These are phyloP conservation scores for Adelphocoris suturalis DNA, from an alignment of 2,888 invertebrate species.

Conservation along the genomic window DNA sequence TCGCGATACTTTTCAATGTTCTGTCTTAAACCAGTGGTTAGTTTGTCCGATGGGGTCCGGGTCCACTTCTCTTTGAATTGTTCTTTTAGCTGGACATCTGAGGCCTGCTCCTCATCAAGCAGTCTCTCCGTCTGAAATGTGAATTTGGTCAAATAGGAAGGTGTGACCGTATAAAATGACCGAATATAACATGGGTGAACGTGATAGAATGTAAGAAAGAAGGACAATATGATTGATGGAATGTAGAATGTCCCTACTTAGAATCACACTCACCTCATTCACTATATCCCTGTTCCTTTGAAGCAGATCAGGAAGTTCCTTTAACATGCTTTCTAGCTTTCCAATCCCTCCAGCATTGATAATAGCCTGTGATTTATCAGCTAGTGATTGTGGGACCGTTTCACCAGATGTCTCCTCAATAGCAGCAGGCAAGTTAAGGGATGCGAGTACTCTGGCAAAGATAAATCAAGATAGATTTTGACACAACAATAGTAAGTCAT, in stretches of 20 bases:
- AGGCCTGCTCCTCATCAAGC: conserved; percentile 93
- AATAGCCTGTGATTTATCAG: conserved; percentile 90
- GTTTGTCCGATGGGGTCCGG: conserved; percentile 90
- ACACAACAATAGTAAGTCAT: no score
- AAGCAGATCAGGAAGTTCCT: conserved; percentile 93
- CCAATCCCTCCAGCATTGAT: conserved; percentile 83
- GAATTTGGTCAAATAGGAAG: neutral
- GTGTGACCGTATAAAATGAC: neutral
- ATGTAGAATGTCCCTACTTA: neutral
- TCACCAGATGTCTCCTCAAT: conserved; percentile 89
- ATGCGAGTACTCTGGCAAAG: conserved; percentile 85
- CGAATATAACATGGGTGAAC: no score
- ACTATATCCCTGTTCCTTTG: conserved; percentile 96
- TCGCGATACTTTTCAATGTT: conserved; percentile 95
- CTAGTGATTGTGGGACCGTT: conserved; percentile 91
- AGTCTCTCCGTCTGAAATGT: conserved; percentile 81
- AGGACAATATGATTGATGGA: no score
- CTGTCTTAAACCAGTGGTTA: conserved; percentile 92
- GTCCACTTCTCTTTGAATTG: conserved; percentile 97
- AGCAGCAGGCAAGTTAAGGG: conserved; percentile 97
- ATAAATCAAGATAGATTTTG: neutral
- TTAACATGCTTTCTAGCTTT: conserved; percentile 86
- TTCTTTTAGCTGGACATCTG: conserved; percentile 90
- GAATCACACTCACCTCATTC: conserved; percentile 85
- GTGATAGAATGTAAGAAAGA: no score